These are phyloP conservation scores for Takifugu bimaculatus DNA, from an alignment of 2,113 vertebrate species.

Conservation along the genomic window DNA sequence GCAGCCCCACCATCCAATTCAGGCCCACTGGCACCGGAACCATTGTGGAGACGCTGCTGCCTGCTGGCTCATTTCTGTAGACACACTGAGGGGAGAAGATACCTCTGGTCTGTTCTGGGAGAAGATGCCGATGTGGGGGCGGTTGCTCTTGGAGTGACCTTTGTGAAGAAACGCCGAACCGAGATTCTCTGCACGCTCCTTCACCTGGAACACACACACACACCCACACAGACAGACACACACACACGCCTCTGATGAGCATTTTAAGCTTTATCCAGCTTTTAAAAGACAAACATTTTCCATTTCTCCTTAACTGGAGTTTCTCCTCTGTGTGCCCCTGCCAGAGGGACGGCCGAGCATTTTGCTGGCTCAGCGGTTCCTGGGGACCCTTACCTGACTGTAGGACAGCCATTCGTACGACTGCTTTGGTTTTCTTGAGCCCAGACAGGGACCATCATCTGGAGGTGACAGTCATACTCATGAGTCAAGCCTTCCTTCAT, in stretches of 20 bases:
- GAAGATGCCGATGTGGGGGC: constrained; percentile 86
- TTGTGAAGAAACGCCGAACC: constrained; percentile 86
- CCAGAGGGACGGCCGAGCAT: no score
- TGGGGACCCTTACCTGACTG: constrained; percentile 75
- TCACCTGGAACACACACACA: constrained; percentile 67
- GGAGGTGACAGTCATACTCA: constrained; percentile 1
- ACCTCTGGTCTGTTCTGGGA: constrained; percentile 94
- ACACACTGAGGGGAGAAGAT: background rate
- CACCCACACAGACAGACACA: constrained; percentile 5
- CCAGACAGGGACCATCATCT: constrained; percentile 90
- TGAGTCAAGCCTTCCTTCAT: no score
- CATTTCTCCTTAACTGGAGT: no score
- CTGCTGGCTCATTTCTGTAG: background rate
- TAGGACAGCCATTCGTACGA: constrained; percentile 92
- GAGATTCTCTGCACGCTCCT: constrained; percentile 77
- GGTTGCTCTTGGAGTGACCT: constrained; percentile 74
- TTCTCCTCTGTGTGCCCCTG: no score
- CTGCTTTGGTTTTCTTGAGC: constrained; percentile 86
- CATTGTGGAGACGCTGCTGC: no score
- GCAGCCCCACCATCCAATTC: no score
- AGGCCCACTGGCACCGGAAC: no score
- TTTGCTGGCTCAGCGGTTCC: background rate
- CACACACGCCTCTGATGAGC: background rate
- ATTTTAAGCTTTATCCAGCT: background rate
- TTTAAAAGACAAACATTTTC: no score